These are phyloP conservation scores for Xiphophorus maculatus DNA, from an alignment of 2,113 vertebrate genomes.

Conservation along the genomic window DNA sequence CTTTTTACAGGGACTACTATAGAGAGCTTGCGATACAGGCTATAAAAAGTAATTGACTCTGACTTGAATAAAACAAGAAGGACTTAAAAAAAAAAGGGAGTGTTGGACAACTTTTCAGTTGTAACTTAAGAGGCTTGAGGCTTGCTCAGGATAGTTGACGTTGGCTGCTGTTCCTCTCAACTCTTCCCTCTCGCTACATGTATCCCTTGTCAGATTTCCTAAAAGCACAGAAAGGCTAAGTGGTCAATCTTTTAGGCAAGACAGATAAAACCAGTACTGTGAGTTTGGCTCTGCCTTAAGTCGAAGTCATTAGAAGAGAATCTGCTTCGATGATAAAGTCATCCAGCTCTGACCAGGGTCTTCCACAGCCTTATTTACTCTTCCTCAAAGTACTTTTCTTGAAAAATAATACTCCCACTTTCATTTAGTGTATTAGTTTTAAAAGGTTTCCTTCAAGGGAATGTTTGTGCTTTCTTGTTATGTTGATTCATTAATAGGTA, in stretches of 20 bases:
- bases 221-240: constrained; percentile 33
- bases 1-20: constrained; percentile 2
- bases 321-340: constrained; percentile 12
- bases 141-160: constrained; percentile 3
- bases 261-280: constrained; percentile 1
- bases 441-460: too few species aligned
- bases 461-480: too few species aligned
- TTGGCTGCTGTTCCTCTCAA: constrained; percentile 22
- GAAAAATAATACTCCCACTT: too few species aligned
- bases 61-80: constrained; percentile 25
- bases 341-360: background rate
- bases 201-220: constrained; percentile 33
- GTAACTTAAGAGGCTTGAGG: background rate
- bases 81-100: background rate
- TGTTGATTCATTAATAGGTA: too few species aligned
- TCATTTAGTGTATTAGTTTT: too few species aligned
- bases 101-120: background rate
- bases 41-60: constrained; percentile 7
- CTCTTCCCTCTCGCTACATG: constrained; percentile 23
- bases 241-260: background rate
- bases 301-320: constrained; percentile 1
- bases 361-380: background rate
- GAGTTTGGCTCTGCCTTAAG: constrained; percentile 23
- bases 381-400: too few species aligned
- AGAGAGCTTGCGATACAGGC: constrained; percentile 1